Evolutionary conservation across 2,113 vertebrate genomes (phyloP).

Genomic region (Forbesichthys papilliferus): DNA sequence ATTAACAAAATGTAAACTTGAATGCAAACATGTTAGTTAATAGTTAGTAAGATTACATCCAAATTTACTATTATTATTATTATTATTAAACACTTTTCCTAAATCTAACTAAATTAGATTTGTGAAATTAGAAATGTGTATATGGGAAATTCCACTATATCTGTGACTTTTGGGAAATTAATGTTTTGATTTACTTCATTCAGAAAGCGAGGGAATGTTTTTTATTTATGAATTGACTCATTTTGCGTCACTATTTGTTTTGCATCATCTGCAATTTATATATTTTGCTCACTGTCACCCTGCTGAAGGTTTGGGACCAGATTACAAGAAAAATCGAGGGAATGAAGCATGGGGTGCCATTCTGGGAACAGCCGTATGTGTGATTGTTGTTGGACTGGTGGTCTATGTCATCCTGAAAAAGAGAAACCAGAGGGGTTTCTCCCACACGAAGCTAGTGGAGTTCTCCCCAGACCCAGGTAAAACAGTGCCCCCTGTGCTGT

Average conservation of each 20-base stretch:
- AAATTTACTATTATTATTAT: too few species aligned
- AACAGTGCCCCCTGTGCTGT: neutral
- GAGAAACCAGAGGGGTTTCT: slow-evolving; percentile 75
- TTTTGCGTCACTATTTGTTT: slow-evolving; percentile 18
- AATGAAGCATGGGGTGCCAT: slow-evolving; percentile 65
- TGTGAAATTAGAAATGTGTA: too few species aligned
- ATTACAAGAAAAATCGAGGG: slow-evolving; percentile 3
- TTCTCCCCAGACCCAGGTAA: slow-evolving; percentile 83
- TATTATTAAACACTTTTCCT: too few species aligned
- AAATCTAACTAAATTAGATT: too few species aligned
- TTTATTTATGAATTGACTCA: slow-evolving; percentile 20
- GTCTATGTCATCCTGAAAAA: slow-evolving; percentile 75
- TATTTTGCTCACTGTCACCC: slow-evolving; percentile 5
- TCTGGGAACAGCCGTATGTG: slow-evolving; percentile 73
- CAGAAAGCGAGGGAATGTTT: neutral
- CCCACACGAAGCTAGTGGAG: slow-evolving; percentile 85
- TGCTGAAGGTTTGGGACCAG: slow-evolving; percentile 41
- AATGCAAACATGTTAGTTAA: too few species aligned
- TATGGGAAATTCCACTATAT: too few species aligned
- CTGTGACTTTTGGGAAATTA: too few species aligned
- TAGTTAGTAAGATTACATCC: too few species aligned
- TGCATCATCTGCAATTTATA: neutral
- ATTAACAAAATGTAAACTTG: too few species aligned
- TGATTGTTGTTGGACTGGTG: slow-evolving; percentile 70
- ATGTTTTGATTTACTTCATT: too few species aligned